Percentiles rank a stretch among this genome's conserved stretches.
phyloP scores from a whole-genome alignment of 2,113 vertebrate species.

The Mobula birostris region DNA sequence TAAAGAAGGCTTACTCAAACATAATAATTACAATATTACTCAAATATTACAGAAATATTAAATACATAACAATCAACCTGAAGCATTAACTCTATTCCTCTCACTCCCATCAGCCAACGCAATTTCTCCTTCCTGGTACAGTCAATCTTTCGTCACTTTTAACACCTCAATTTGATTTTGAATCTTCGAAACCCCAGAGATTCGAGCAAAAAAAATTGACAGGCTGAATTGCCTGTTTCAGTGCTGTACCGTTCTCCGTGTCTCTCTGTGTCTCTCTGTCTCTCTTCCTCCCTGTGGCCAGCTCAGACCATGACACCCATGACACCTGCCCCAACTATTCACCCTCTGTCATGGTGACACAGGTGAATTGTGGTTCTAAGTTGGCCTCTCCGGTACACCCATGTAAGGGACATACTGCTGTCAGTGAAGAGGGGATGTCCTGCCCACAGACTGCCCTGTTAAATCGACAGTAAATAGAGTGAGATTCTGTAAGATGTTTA shows the following conservation, averaged over 20 bases:
- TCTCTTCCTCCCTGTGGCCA: background rate
- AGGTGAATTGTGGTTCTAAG: background rate
- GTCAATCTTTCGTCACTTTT: background rate
- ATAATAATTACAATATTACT: too few species aligned
- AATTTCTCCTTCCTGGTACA: background rate
- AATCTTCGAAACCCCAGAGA: background rate
- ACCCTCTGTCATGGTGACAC: background rate
- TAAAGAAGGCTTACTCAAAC: too few species aligned
- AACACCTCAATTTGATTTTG: background rate
- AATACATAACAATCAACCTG: too few species aligned
- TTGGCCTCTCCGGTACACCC: background rate
- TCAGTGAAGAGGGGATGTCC: background rate
- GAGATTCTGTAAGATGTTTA: too few species aligned
- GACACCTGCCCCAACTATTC: background rate
- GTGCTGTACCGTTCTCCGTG: too few species aligned
- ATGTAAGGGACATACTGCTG: too few species aligned
- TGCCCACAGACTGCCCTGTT: background rate
- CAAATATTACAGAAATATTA: too few species aligned
- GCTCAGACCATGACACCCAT: too few species aligned
- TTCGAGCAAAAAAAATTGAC: too few species aligned
- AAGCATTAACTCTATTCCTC: background rate
- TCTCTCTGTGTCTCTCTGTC: too few species aligned
- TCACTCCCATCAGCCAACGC: background rate
- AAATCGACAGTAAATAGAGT: background rate
- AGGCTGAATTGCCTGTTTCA: too few species aligned